phyloP scores from a whole-genome alignment of 2,797 vertebrate species.

The Bryconaethiops microstoma region DNA sequence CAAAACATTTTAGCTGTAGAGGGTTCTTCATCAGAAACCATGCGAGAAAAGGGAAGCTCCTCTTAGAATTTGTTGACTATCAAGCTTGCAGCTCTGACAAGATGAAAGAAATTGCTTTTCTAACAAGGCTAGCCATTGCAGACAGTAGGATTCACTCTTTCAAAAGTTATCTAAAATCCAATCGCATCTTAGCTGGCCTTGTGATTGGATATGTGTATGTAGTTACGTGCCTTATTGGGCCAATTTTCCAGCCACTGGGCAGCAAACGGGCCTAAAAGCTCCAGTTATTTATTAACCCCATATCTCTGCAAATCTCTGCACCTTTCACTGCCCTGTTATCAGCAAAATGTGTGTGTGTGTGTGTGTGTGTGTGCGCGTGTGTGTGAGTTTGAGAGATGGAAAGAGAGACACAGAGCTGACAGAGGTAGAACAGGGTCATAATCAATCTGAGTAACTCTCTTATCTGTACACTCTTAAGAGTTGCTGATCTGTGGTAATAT shows the following conservation, averaged over 20 bases:
- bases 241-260: conserved; percentile 74
- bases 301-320: conserved; percentile 67
- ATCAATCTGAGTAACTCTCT: conserved; percentile 55
- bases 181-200: not conserved
- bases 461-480: conserved; percentile 53
- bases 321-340: conserved; percentile 60
- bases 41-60: not conserved
- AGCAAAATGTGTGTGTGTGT: conserved; percentile 9
- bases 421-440: conserved; percentile 45
- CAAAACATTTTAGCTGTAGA: not conserved
- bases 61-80: not conserved
- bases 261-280: conserved; percentile 72
- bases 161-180: conserved; percentile 16
- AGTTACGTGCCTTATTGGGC: conserved; percentile 73
- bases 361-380: conserved; percentile 18
- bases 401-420: conserved; percentile 18
- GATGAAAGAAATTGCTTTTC: not conserved
- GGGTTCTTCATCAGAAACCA: not conserved
- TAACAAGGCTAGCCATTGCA: not conserved
- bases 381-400: conserved; percentile 21
- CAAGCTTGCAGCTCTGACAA: not conserved
- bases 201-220: conserved; percentile 66
- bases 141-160: not conserved
- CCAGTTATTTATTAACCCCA: conserved; percentile 74
- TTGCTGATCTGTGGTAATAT: conserved; percentile 62